Percentiles rank a stretch among this genome's conserved stretches.
phyloP scores from a whole-genome alignment of 2,113 vertebrate genomes.

The Pelusios castaneus region DNA sequence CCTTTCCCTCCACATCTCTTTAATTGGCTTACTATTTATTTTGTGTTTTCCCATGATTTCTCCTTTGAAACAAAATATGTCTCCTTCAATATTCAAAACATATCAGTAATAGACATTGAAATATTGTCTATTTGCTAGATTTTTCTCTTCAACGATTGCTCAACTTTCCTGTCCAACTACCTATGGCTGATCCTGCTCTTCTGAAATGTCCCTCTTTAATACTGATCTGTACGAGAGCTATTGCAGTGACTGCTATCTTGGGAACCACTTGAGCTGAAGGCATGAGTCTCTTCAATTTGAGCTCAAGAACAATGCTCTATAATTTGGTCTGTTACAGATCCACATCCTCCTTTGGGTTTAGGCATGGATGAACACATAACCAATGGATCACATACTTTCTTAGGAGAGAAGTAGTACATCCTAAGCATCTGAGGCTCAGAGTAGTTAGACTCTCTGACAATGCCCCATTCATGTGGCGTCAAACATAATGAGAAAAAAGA shows the following conservation, averaged over 20 bases:
- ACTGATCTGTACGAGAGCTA: not conserved
- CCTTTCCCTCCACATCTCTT: not conserved
- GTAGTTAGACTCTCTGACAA: not conserved
- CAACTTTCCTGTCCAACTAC: not conserved
- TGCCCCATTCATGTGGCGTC: not conserved
- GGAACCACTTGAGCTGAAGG: not conserved
- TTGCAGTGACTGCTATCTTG: not conserved
- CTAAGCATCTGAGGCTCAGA: not conserved
- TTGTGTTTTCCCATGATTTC: conserved; percentile 38
- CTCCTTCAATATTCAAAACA: not conserved
- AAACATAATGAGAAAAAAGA: not conserved
- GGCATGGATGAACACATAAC: not conserved
- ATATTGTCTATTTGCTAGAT: not conserved
- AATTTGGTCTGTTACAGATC: not conserved
- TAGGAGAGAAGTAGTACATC: not conserved
- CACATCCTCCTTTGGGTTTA: not conserved
- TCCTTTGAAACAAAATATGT: not conserved
- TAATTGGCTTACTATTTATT: conserved; percentile 32
- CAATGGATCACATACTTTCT: not conserved
- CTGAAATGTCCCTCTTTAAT: not conserved
- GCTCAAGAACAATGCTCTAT: not conserved
- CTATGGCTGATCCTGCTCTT: not conserved
- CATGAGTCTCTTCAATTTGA: not conserved
- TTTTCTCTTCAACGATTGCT: not conserved
- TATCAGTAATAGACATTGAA: not conserved